Evolutionary conservation across 2,113 vertebrate genomes (phyloP).

Genomic region (Ageneiosus marmoratus): DNA sequence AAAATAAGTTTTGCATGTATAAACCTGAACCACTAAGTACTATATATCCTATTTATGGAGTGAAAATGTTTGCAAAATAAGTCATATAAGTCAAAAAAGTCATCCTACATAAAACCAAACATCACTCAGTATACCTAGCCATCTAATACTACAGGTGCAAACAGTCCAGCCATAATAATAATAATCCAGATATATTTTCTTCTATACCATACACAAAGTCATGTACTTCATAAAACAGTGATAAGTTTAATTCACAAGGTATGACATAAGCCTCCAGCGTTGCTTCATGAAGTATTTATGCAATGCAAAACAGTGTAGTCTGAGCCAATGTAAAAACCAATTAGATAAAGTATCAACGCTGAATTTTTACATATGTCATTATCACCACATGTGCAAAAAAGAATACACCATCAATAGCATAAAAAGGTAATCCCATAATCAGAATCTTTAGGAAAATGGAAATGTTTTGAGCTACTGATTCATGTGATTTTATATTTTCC

Average conservation of each 20-base stretch:
- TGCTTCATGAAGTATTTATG: not conserved
- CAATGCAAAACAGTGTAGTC: not conserved
- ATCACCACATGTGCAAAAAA: not conserved
- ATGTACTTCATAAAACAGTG: not conserved
- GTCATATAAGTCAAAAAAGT: too few relatives aligned
- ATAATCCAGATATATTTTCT: not conserved
- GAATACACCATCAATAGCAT: not conserved
- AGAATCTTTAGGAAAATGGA: not conserved
- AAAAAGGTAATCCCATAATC: not conserved
- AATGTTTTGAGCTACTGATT: not conserved
- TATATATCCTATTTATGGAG: too few relatives aligned
- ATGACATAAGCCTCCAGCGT: not conserved
- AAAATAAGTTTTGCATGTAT: too few relatives aligned
- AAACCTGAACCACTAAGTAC: too few relatives aligned
- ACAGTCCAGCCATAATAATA: not conserved
- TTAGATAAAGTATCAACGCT: not conserved
- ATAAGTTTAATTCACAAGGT: not conserved
- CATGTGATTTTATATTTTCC: not conserved
- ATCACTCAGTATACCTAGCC: too few relatives aligned
- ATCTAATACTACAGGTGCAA: too few relatives aligned
- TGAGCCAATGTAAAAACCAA: not conserved
- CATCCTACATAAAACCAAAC: too few relatives aligned
- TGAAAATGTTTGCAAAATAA: too few relatives aligned
- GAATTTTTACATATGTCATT: not conserved
- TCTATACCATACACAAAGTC: too few relatives aligned